phyloP scores from a whole-genome alignment of 2,797 vertebrate species.

The Erpetoichthys calabaricus region DNA sequence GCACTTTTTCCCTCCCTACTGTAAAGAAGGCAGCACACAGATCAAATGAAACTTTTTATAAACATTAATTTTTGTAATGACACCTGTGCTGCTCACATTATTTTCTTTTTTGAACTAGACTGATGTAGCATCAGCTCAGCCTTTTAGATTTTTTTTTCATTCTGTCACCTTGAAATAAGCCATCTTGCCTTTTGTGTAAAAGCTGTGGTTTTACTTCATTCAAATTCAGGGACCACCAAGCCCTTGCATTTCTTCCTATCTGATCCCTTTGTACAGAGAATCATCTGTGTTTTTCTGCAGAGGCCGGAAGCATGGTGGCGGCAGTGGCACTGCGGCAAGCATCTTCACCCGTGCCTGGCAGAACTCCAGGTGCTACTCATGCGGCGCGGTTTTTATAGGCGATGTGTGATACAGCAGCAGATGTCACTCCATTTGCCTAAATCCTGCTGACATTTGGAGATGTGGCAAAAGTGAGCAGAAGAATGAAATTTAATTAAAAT shows the following conservation, averaged over 20 bases:
- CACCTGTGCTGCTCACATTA: no score
- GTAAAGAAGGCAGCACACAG: no score
- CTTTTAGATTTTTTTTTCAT: no score
- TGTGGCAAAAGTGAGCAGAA: slow-evolving; percentile 69
- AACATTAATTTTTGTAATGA: no score
- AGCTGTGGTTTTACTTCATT: not conserved
- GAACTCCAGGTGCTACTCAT: slow-evolving; percentile 59
- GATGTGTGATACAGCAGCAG: slow-evolving; percentile 77
- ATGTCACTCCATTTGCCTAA: slow-evolving; percentile 93
- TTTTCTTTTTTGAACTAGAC: no score
- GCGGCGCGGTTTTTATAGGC: slow-evolving; percentile 72
- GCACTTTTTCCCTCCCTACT: no score
- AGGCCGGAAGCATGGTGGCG: not conserved
- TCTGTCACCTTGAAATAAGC: no score
- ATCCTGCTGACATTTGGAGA: slow-evolving; percentile 93
- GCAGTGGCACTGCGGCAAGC: slow-evolving; percentile 21
- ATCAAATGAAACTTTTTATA: no score
- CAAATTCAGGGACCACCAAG: not conserved
- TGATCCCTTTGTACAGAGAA: not conserved
- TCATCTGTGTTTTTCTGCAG: not conserved
- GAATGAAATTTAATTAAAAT: slow-evolving; percentile 90
- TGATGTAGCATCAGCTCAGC: no score
- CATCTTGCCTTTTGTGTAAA: no score
- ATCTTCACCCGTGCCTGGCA: slow-evolving; percentile 34
- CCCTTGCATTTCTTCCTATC: not conserved